Base-by-base conservation (phyloP, 2,113 vertebrate species). In the Gracilinanus agilis region DNA sequence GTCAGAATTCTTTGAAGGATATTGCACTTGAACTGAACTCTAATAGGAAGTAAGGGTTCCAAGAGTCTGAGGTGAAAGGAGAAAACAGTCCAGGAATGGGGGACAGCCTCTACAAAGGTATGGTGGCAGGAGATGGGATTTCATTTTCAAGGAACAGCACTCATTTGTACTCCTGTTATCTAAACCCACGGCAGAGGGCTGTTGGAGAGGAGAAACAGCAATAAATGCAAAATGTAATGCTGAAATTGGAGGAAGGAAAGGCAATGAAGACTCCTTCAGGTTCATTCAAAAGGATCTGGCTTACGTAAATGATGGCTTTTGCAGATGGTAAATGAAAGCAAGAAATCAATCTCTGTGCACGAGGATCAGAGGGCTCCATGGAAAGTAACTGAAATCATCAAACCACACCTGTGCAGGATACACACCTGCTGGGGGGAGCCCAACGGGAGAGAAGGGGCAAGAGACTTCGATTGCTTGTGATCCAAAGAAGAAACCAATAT, bases 341-440 rank as follows among this genome's bases (percentile, higher is more conserved):
- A 83, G 67, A 83, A 83, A 83, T 83, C 67, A 83, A 83, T 83
- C 67, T 83, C n/a, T 83, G 67, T 83, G 67, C 67, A 40, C 34
- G 0, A 83, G 67, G 67, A 83, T 83, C 67, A 83, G 67, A 83
- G 67, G n/a, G 6, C 67, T 83, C 67, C 23, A 21, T 83, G 67
- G 67, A 83, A 83, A 83, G 67, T 83, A 83, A 40, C 67, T 83
- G 67, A 83, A 83, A 83, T 83, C 67, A 83, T 83, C 67, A 83
- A 83, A 34, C 67, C 67, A 83, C 67, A 83, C 67, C 67, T 83
- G 67, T 40, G 67, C n/a, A 40, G n/a, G 67, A 83, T 83, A 83
- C 67, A 83, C 67, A 83, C 67, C 67, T 83, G 67, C 67, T 83
- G 67, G 67, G 67, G 67, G 67, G 67, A 83, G 67, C 67, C n/a